Conservation (phyloP, 2,888 invertebrate genomes). For the Gerris lacustris region DNA sequence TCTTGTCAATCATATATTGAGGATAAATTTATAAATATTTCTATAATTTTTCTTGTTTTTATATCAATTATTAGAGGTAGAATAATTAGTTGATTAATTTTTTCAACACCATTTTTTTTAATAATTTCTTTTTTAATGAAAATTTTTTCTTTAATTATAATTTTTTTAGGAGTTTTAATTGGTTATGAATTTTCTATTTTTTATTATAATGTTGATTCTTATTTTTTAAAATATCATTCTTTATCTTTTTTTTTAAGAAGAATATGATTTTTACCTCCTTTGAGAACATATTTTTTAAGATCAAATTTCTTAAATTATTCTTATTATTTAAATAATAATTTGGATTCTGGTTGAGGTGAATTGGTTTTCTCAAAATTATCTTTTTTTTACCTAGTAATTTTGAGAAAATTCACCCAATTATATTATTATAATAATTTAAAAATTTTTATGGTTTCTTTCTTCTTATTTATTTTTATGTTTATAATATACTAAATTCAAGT, state of each 20-base stretch:
- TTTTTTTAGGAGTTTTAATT: conserved; percentile 4
- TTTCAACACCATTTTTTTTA: conserved; percentile 33
- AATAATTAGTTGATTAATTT: conserved; percentile 45
- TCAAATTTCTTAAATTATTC: conserved; percentile 29
- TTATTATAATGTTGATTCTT: not conserved
- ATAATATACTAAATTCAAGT: not conserved
- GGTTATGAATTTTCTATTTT: conserved; percentile 8
- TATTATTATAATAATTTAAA: conserved; percentile 60
- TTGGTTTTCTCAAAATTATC: conserved; percentile 38
- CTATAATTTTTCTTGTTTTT: conserved; percentile 41
- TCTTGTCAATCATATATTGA: conserved; percentile 42
- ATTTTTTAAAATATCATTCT: not conserved
- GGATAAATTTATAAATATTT: conserved; percentile 41
- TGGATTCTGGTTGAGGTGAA: conserved; percentile 38
- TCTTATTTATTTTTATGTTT: not conserved
- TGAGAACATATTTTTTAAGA: conserved; percentile 8
- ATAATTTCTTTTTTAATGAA: conserved; percentile 5
- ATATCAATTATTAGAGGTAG: conserved; percentile 45
- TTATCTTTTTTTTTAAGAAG: not conserved
- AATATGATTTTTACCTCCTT: conserved; percentile 12
- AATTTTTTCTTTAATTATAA: conserved; percentile 5
- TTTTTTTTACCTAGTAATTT: conserved; percentile 37
- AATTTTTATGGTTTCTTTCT: conserved; percentile 46
- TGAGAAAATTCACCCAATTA: conserved; percentile 44
- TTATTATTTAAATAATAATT: conserved; percentile 29